Base-by-base conservation (phyloP, 2,888 invertebrate genomes). In the Thereva nobilitata region DNA sequence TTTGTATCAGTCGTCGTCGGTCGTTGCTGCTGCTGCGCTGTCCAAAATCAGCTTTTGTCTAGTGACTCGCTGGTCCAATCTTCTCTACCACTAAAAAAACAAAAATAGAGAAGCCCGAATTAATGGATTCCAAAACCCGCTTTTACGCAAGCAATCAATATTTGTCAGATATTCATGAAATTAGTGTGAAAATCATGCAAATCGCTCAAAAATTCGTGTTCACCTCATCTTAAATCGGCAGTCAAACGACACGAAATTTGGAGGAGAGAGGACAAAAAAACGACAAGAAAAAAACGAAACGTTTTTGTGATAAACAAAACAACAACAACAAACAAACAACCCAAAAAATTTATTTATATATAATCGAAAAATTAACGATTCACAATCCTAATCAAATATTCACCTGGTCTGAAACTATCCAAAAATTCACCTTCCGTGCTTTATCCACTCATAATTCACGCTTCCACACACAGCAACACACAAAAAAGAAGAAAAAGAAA, bases 181-280 rank as follows among this genome's bases (percentile, higher is more conserved):
- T 59, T 47, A 59, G 59, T 59, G 59, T 59, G 59, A 59, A 59
- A 59, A 41, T n/a, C 47, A 37, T 37, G 47, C 47, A 59, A 49
- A 59, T 47, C 52, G 35, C 23, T 9, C 23, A 35, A 52, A 52
- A 52, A 52, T 52, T 52, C 35, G 52, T 52, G 47, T 35, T 23
- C 23, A 23, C 23, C 23, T 23, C 23, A 23, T 23, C 23, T 23
- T 23, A 23, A 23, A 23, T 23, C 23, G 23, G 23, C 23, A 23
- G 23, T 23, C 23, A 23, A 23, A 23, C 23, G 23, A 23, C 23
- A 23, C 23, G 23, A 23, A 23, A 23, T 23, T 23, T 23, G 23
- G n/a, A n/a, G 23, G 23, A 23, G 23, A 23, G 23, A 23, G 23
- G 23, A 23, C 23, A 23, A 23, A 23, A 23, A 23, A 23, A 23